Conservation (phyloP, 1,140 invertebrate species). For the Drosophila pseudoobscura region DNA sequence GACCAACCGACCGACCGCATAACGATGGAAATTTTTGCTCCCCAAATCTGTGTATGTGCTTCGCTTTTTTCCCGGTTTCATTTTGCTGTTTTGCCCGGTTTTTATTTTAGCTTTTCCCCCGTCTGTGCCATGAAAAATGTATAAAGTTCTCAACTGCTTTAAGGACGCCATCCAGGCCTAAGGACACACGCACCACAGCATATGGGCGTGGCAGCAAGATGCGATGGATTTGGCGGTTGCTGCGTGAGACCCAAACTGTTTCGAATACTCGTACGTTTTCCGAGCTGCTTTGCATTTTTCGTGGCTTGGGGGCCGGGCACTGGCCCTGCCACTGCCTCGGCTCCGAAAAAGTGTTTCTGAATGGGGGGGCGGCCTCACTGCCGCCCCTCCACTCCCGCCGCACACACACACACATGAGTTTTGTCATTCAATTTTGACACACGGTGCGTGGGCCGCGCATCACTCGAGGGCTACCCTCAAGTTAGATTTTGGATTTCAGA, state of each 20-base stretch:
- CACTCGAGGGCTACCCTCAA: conserved; percentile 15
- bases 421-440: conserved; percentile 78
- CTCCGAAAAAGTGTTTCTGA: too few relatives aligned
- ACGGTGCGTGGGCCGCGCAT: conserved; percentile 29
- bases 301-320: conserved; percentile 41
- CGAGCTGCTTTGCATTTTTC: conserved; percentile 77
- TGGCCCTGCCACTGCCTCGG: neutral
- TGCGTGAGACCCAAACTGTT: conserved; percentile 47
- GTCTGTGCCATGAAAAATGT: conserved; percentile 66
- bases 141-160: conserved; percentile 56
- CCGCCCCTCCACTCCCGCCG: neutral
- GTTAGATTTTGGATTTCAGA: conserved; percentile 50
- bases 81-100: conserved; percentile 4
- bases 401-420: conserved; percentile 63
- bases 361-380: neutral
- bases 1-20: neutral
- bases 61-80: conserved; percentile 13
- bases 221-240: conserved; percentile 2
- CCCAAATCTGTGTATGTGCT: neutral
- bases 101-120: conserved; percentile 1
- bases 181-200: conserved; percentile 31
- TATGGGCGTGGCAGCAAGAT: conserved; percentile 46
- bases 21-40: neutral
- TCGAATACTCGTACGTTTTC: conserved; percentile 60
- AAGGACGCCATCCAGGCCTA: conserved; percentile 20